Conservation (phyloP, 2,113 vertebrate genomes). For the Elaphurus davidianus region DNA sequence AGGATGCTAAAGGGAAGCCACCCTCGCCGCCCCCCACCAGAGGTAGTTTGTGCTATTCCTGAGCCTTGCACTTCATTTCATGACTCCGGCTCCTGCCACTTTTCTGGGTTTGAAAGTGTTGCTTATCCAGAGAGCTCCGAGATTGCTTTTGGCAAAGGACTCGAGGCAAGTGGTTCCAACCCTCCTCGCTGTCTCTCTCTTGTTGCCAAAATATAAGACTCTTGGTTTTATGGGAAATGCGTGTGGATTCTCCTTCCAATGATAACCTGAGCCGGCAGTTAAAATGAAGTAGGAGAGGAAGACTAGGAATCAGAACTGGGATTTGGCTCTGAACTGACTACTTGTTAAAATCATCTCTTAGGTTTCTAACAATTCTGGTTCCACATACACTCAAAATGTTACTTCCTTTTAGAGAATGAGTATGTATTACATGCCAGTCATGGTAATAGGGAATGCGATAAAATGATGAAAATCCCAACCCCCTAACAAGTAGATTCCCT, state of each 20-base stretch:
- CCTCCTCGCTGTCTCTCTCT: not conserved
- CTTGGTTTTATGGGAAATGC: conserved; percentile 41
- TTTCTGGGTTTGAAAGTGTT: conserved; percentile 31
- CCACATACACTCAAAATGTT: not conserved
- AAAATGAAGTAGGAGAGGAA: conserved; percentile 24
- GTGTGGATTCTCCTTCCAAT: not conserved
- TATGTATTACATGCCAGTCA: not conserved
- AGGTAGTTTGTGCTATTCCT: not conserved
- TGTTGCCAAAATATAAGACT: conserved; percentile 62
- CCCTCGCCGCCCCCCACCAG: not conserved
- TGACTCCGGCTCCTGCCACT: conserved; percentile 12
- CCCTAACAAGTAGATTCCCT: not conserved
- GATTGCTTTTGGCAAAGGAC: conserved; percentile 57
- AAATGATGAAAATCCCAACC: not conserved
- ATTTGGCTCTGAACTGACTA: not conserved
- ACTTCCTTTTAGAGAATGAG: not conserved
- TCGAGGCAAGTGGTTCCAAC: conserved; percentile 1
- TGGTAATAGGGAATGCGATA: accelerated
- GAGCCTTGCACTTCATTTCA: not conserved
- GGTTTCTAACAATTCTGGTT: not conserved
- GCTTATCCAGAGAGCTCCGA: conserved; percentile 36
- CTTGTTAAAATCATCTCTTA: not conserved
- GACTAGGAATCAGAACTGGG: not conserved
- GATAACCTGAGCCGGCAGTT: not conserved
- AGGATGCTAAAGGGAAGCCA: conserved; percentile 26